Conservation (phyloP, 2,888 invertebrate species). For the Bembecia ichneumoniformis region DNA sequence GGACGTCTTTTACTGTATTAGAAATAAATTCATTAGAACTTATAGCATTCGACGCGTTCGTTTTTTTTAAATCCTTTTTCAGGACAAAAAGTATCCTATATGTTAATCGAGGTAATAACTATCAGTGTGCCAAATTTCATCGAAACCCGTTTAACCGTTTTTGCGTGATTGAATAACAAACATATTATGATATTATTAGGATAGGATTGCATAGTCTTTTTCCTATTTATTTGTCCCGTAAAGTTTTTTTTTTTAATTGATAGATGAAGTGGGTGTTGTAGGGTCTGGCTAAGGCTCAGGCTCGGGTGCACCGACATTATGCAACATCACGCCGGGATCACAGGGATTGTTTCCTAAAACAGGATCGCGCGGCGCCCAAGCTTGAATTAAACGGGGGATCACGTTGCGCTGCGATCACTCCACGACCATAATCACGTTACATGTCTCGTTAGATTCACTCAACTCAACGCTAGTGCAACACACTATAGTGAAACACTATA, state of each 20-base stretch:
- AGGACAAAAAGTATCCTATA: too few species aligned
- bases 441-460: neutral
- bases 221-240: too few species aligned
- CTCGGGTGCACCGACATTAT: constrained; percentile 47
- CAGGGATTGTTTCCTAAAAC: constrained; percentile 64
- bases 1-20: too few species aligned
- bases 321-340: constrained; percentile 68
- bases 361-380: constrained; percentile 50
- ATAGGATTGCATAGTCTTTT: too few species aligned
- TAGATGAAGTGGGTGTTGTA: constrained; percentile 27
- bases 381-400: constrained; percentile 42
- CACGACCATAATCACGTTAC: neutral
- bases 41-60: too few species aligned
- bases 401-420: constrained; percentile 2
- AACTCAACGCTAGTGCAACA: neutral
- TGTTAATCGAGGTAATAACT: too few species aligned
- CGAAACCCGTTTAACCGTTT: too few species aligned
- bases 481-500: neutral
- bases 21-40: too few species aligned
- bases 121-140: too few species aligned
- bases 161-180: too few species aligned
- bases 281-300: neutral
- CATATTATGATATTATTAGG: too few species aligned
- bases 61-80: too few species aligned
- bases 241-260: constrained; percentile 37